Base-by-base conservation (phyloP, 2,888 invertebrate genomes). In the Minunthozetes semirufus region DNA sequence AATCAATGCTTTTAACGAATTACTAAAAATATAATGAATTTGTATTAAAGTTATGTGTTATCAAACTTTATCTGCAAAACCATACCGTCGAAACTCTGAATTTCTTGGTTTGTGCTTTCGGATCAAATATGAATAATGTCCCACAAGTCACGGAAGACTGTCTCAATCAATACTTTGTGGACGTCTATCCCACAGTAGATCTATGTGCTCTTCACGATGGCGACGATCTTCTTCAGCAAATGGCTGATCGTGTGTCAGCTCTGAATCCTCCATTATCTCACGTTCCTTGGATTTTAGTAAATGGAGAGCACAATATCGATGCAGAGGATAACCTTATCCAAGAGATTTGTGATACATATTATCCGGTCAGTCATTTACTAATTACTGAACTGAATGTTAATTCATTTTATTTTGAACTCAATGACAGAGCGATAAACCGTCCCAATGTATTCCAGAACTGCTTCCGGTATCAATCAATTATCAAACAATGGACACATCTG, bases 311-410 rank as follows among this genome's bases (percentile, higher is more conserved):
- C 59, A 46, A 71, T 42, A 17, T 68, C 1, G 33, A 75, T 0
- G 75, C 71, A 9, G 71, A 75, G 15, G 29, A 53, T 13, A 72
- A 50, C 38, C 42, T 75, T 1, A 33, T 70, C 15, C 70, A 72
- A 33, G 71, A 75, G 19, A 59, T 75, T 25, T 75, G 75, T n/a
- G 50, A 42, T n/a, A 17, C 33, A 13, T 75, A 72, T n/a, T 75
- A 75, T 72, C 48, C 75, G 27, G 59, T 71, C 9, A 1, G 53
- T 53, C 29, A 53, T n/a, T 11, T 5, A 1, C 0, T n/a, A 22
- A 15, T 46, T 42, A 19, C 8, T 42, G 0, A 8, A 27, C 46
- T 1, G 6, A 48, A 22, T 27, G 27, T 29, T 19, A n/a, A n/a
- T n/a, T n/a, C n/a, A n/a, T n/a, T n/a, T n/a, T n/a, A n/a, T n/a